These are phyloP conservation scores for Megalurothrips usitatus DNA, from an alignment of 2,888 invertebrate genomes.

Conservation along the genomic window DNA sequence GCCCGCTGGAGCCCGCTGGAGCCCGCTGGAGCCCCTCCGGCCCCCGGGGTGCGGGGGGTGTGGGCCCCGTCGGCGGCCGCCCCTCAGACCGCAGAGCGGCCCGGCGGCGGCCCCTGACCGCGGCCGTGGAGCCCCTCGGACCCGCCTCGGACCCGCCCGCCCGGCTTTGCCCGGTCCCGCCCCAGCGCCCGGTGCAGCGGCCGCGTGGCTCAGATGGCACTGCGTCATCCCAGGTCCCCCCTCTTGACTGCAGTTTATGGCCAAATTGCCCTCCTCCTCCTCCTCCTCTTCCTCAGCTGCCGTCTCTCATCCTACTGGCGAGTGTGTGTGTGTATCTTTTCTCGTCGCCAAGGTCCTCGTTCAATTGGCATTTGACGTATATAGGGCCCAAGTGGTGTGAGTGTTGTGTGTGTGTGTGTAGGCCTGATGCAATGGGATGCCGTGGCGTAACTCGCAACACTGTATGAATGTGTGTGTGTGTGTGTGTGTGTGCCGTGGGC, in stretches of 20 bases:
- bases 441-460: background rate
- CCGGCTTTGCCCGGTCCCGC: background rate
- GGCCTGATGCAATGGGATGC: background rate
- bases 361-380: too few relatives aligned
- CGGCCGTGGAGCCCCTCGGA: too few relatives aligned
- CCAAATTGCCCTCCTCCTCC: background rate
- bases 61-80: too few relatives aligned
- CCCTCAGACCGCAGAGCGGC: too few relatives aligned
- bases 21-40: too few relatives aligned
- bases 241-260: background rate
- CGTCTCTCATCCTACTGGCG: background rate
- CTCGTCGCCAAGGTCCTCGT: too few relatives aligned
- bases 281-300: background rate
- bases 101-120: too few relatives aligned
- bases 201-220: too few relatives aligned
- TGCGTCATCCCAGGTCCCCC: background rate
- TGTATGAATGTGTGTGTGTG: background rate
- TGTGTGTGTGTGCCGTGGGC: too few relatives aligned
- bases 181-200: background rate
- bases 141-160: too few relatives aligned
- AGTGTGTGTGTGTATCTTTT: background rate
- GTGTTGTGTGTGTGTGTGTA: background rate
- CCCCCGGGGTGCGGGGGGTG: too few relatives aligned
- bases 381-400: background rate
- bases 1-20: too few relatives aligned